A percentile compares a stretch with the other conserved stretches of the same genome.
Evolutionary conservation across 1,140 invertebrate genomes (phyloP).

Genomic region (Diuraphis noxia): DNA sequence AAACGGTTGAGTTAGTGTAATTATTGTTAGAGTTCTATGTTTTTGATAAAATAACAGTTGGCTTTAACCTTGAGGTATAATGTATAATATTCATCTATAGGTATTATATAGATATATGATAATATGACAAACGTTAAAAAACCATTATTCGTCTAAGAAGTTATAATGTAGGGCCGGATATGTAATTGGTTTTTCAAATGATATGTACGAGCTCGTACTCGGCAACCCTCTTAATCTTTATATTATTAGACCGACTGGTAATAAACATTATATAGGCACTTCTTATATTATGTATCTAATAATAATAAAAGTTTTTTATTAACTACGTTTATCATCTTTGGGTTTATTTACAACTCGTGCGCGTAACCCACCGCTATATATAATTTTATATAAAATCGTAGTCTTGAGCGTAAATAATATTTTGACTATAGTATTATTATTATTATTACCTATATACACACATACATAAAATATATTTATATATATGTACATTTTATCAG

Average conservation of each 20-base stretch:
- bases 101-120: background rate
- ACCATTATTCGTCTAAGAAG: constrained; percentile 21
- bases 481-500: too few species aligned
- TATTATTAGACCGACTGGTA: background rate
- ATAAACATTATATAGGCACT: constrained; percentile 16
- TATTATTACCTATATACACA: background rate
- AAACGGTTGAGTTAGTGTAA: background rate
- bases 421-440: background rate
- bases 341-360: background rate
- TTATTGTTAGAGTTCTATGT: constrained; percentile 12
- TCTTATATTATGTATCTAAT: constrained; percentile 1
- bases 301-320: constrained; percentile 9
- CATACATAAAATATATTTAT: too few species aligned
- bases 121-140: constrained; percentile 28
- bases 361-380: constrained; percentile 10
- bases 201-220: background rate
- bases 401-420: background rate
- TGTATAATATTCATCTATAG: background rate
- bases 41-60: constrained; percentile 20
- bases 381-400: background rate
- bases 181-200: constrained; percentile 13
- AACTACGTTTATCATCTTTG: constrained; percentile 9
- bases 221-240: constrained; percentile 10
- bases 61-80: constrained; percentile 2
- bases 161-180: background rate